Evolutionary conservation across 2,113 vertebrate genomes (phyloP), one percentile per base, ranked within the genome.

Genomic region (Condylura cristata): DNA sequence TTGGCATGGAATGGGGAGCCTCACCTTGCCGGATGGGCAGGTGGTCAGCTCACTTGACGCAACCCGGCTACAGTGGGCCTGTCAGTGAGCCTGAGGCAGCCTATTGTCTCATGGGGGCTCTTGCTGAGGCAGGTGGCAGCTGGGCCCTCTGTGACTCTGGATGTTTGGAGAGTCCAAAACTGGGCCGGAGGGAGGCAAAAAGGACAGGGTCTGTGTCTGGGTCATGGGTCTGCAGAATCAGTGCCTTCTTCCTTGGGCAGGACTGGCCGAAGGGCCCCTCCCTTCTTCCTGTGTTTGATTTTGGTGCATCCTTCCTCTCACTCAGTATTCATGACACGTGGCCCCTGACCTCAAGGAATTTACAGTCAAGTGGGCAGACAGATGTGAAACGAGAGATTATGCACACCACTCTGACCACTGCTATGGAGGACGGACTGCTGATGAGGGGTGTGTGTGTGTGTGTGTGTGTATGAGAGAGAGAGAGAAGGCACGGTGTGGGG

Each of bases 21-120:
- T 2, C 0, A 63, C 8, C 0, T 0, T 28, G 2, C 48, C 5
- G 0, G 0, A 0, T 63, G 71, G 79, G 41, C 0, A 6, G 4
- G 46, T 56, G 63, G 32, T 24, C 63, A 41, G 0, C 4, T 0
- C n/a, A 4, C 14, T 72, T 16, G 81, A 63, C 3, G 4, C 26
- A 0, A 3, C 30, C 71, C 2, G 5, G 30, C 76, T 41, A 13
- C 41, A 41, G 63, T 34, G 4, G 53, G 51, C 17, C 3, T 4
- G 39, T 51, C 28, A 2, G 28, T 66, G 72, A 58, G 44, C 7
- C 2, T 26, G 34, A 28, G 13, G 53, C 13, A 16, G 2, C 48
- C 53, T 60, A 37, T 56, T 80, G 34, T 44, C 32, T 60, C 11
- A 32, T 74, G 58, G 22, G 41, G 39, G 4, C 20, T 20, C 60